Base-by-base conservation (phyloP, 1,140 invertebrate genomes). In the Andrena cerasifolii region DNA sequence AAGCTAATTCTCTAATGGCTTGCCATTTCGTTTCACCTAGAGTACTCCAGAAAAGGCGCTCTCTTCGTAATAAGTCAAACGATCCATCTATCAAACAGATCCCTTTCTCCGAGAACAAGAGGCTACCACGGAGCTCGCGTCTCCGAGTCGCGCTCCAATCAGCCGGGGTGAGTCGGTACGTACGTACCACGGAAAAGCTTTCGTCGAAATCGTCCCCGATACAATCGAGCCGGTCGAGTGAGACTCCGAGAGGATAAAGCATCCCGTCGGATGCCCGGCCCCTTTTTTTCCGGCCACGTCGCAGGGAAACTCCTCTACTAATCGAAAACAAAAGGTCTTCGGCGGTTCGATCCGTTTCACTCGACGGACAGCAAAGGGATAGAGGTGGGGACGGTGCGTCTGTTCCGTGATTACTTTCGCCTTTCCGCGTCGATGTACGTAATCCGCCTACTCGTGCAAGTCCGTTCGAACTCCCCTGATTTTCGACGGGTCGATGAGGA, bases 391-490 rank as follows among this genome's bases (percentile, higher is more conserved):
- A 1, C 54, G 28, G 56, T 54, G 53, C 62, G 58, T 3, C 24
- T 31, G 63, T 75, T 83, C 65, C 74, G 78, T 84, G 83, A 85
- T 85, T 85, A 85, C 84, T 85, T 85, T 84, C 82, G 73, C 72
- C 68, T 81, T 81, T 85, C 68, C 82, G 65, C 76, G 53, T 68
- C 62, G 82, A n/a, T 80, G 78, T 78, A 70, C 82, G 68, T 85
- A 85, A 85, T 85, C 82, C 82, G 78, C 68, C 83, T 85, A 85
- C 82, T 85, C 82, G 81, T 78, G 83, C 68, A 80, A 81, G 73
- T 80, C 67, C 68, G 84, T 84, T 84, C 78, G 82, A n/a, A 79
- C 49, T 76, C 72, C 43, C 67, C 62, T 45, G 61, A 80, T 49
- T 75, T 84, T 84, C 82, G 73, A 53, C 51, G 40, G 56, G 51